These are phyloP conservation scores for Olivierus martensii DNA, from an alignment of 1,140 invertebrate genomes.

Conservation along the genomic window DNA sequence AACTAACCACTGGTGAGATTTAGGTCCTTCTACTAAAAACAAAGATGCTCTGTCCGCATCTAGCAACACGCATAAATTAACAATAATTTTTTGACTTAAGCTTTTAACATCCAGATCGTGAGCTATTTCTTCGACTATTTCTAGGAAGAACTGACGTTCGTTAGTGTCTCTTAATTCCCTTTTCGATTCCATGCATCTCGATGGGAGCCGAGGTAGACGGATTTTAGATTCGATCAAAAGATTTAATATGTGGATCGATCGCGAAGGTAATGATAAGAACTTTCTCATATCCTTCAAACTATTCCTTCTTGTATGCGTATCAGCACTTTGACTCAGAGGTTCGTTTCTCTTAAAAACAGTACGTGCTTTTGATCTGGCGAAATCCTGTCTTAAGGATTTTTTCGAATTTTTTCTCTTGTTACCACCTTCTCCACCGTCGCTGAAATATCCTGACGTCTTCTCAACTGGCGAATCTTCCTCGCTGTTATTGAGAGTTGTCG, in stretches of 20 bases:
- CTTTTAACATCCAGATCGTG: slow-evolving; percentile 35
- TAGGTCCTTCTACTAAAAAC: slow-evolving; percentile 33
- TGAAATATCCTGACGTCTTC: slow-evolving; percentile 20
- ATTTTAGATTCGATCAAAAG: slow-evolving; percentile 37
- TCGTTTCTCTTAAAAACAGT: slow-evolving; percentile 34
- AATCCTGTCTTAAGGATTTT: slow-evolving; percentile 36
- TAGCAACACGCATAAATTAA: slow-evolving; percentile 33
- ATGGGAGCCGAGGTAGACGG: slow-evolving; percentile 15
- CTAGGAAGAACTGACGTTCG: slow-evolving; percentile 34
- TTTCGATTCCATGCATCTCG: slow-evolving; percentile 30
- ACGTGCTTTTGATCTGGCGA: slow-evolving; percentile 35
- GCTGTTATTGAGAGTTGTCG: slow-evolving; percentile 13
- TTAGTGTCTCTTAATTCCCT: slow-evolving; percentile 29
- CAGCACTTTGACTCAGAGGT: slow-evolving; percentile 18
- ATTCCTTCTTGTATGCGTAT: slow-evolving; percentile 25
- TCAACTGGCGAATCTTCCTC: slow-evolving; percentile 19
- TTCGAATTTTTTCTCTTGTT: slow-evolving; percentile 34
- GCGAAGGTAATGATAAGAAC: slow-evolving; percentile 36
- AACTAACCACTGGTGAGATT: slow-evolving; percentile 31
- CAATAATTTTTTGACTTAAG: slow-evolving; percentile 34
- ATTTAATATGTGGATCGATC: slow-evolving; percentile 35
- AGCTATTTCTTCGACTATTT: slow-evolving; percentile 35
- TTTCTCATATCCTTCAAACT: slow-evolving; percentile 33
- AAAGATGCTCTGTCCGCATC: slow-evolving; percentile 35
- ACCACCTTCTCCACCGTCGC: slow-evolving; percentile 4